phyloP scores from a whole-genome alignment of 2,113 vertebrate species.

The Mohoua ochrocephala region DNA sequence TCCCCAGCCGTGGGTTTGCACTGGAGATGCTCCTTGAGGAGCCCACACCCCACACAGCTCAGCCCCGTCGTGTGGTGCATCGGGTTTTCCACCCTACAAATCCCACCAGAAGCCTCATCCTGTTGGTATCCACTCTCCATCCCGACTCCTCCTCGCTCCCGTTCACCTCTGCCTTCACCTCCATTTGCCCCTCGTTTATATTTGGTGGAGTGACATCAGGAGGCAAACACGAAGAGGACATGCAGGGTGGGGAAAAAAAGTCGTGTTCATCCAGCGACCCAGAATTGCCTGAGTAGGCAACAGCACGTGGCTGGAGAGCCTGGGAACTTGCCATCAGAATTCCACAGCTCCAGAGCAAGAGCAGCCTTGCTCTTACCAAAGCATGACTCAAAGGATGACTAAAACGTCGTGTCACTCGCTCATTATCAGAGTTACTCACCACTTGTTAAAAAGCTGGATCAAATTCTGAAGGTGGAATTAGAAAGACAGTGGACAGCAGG shows the following conservation, averaged over 20 bases:
- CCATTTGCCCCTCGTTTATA: background rate
- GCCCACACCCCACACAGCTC: background rate
- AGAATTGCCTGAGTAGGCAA: background rate
- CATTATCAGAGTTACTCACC: background rate
- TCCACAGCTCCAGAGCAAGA: background rate
- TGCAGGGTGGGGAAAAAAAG: background rate
- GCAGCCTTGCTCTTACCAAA: background rate
- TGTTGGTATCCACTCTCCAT: background rate
- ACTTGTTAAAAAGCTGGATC: background rate
- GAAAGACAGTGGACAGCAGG: background rate
- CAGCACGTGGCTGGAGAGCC: background rate
- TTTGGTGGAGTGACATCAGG: background rate
- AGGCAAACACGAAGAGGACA: background rate
- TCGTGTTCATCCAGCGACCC: accelerated
- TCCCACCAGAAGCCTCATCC: background rate
- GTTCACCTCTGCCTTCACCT: background rate
- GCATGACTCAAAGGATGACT: background rate
- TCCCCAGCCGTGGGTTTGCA: background rate
- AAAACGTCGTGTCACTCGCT: background rate
- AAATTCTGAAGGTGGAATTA: background rate
- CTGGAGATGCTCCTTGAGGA: background rate
- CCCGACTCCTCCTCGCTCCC: background rate
- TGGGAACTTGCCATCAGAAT: background rate
- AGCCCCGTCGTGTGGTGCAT: accelerated
- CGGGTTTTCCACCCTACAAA: background rate